Conservation (phyloP, 2,113 vertebrate species). For the Ictalurus punctatus region DNA sequence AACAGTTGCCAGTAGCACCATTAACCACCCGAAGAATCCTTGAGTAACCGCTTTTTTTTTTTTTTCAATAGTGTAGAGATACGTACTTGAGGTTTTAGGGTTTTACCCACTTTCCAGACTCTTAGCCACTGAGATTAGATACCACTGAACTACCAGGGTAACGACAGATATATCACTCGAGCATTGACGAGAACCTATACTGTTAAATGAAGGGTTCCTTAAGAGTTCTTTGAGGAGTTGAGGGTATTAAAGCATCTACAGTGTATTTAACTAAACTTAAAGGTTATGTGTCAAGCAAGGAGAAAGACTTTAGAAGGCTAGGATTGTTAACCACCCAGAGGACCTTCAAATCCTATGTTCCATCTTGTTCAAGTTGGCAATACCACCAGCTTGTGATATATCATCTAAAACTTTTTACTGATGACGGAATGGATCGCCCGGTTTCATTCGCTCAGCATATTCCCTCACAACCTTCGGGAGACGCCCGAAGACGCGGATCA, state of each 20-base stretch:
- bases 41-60: neutral
- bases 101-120: neutral
- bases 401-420: neutral
- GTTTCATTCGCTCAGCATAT: neutral
- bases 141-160: neutral
- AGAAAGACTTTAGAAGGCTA: neutral
- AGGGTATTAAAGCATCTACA: neutral
- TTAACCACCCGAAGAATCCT: neutral
- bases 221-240: neutral
- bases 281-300: neutral
- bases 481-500: neutral
- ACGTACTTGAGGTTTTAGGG: neutral
- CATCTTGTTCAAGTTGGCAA: neutral
- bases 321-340: neutral
- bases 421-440: neutral
- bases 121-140: neutral
- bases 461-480: neutral
- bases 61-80: neutral
- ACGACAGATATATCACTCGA: neutral
- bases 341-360: neutral
- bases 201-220: neutral
- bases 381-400: neutral
- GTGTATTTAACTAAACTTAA: neutral
- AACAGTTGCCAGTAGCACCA: neutral
- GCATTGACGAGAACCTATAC: neutral